Evolutionary conservation across 2,113 vertebrate species (phyloP).

Genomic region (Procavia capensis): DNA sequence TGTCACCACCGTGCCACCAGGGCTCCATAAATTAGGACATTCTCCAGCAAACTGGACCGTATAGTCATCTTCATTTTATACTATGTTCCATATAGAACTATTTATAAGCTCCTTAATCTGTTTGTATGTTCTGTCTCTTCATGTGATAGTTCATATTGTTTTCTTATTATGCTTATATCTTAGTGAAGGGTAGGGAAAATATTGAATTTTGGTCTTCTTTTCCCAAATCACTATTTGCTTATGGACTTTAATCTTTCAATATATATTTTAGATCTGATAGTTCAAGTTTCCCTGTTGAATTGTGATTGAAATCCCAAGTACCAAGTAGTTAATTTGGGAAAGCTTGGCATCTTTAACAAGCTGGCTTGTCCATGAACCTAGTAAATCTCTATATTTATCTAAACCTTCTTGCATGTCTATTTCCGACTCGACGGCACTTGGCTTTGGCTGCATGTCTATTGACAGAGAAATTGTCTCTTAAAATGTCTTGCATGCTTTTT

Average conservation of each 20-base stretch:
- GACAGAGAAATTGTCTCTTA: neutral
- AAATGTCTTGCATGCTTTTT: neutral
- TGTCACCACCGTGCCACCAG: no score
- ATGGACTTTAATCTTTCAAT: slow-evolving; percentile 15
- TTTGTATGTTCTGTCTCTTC: neutral
- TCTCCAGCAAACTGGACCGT: neutral
- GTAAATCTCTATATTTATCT: slow-evolving; percentile 45
- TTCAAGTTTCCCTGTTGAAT: neutral
- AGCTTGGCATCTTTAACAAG: slow-evolving; percentile 4
- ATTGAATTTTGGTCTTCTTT: neutral
- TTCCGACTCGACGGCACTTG: no score
- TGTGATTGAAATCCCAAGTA: neutral
- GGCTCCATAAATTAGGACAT: neutral
- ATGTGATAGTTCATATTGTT: neutral
- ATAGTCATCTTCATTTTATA: neutral
- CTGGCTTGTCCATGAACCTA: neutral
- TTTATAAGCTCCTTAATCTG: neutral
- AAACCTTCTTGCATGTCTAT: neutral
- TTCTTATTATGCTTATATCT: neutral
- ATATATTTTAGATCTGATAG: neutral
- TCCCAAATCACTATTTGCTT: neutral
- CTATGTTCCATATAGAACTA: neutral
- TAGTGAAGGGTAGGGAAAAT: neutral
- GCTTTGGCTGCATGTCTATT: neutral
- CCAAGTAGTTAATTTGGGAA: neutral